Evolutionary conservation across 2,113 vertebrate species (phyloP), one percentile per base, ranked within the genome.

Genomic region (Parotia lawesii): DNA sequence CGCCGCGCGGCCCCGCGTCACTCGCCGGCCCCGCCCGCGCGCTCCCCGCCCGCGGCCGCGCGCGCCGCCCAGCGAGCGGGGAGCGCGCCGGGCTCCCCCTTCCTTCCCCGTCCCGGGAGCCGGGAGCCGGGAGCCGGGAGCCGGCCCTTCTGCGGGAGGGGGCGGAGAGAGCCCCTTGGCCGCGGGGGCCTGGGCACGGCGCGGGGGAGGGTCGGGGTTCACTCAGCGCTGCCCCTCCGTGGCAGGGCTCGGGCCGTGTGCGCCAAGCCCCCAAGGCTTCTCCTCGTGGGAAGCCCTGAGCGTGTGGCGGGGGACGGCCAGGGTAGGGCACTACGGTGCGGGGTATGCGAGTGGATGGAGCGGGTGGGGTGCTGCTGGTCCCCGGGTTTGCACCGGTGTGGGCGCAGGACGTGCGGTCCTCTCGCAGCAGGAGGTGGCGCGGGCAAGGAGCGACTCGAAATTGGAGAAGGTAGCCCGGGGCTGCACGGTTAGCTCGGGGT

Each of bases 181-280:
- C 57, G 16, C 25, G 20, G 56, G 42, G 66, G 12, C 45, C 27
- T 11, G 35, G 35, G 42, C 47, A 4, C 17, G 33, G 28, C 22
- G 23, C 0, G 8, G 2, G 5, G 10, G 4, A 6, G 16, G 3
- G 7, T 4, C 10, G 1, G 24, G 22, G 8, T 24, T 42, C 2
- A 1, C 47, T 6, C 12, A 12, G 38, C 28, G 25, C 11, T 20
- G 28, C 5, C 35, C 6, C 71, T 17, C 23, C 2, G 19, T 7
- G 24, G 38, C 19, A 2, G 16, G 5, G 27, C 10, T 17, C 4
- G 35, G 13, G 27, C 5, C 3, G 0, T 1, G 8, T 12, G 1
- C 6, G 8, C 6, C 33, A 1, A 3, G 2, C 2, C 21, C 20
- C 22, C 6, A 0, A 12, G 17, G 31, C 15, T 10, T 10, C 4